These are phyloP conservation scores for Hyposmocoma kahamanoa DNA, from an alignment of 1,140 invertebrate genomes.

Conservation along the genomic window DNA sequence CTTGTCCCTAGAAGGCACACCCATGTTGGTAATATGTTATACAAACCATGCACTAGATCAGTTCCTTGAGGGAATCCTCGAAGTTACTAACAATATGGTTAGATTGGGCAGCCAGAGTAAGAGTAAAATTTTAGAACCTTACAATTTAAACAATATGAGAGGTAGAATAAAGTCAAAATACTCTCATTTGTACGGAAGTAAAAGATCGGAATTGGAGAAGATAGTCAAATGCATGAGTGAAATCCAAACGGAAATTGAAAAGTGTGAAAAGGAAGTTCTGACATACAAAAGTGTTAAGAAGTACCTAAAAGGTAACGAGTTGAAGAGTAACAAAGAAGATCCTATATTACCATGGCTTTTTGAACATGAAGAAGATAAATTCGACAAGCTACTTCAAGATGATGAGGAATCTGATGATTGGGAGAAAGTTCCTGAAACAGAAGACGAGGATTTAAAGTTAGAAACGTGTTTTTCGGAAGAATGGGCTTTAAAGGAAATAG, in stretches of 20 bases:
- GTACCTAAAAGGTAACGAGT: slow-evolving; percentile 36
- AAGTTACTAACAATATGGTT: slow-evolving; percentile 75
- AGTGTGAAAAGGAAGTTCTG: slow-evolving; percentile 48
- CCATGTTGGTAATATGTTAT: slow-evolving; percentile 87
- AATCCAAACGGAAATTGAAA: slow-evolving; percentile 48
- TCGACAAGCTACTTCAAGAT: not conserved
- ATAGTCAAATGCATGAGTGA: slow-evolving; percentile 48
- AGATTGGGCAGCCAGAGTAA: slow-evolving; percentile 83
- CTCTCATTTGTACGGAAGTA: slow-evolving; percentile 39
- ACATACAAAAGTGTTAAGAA: slow-evolving; percentile 37
- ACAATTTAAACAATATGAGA: slow-evolving; percentile 58
- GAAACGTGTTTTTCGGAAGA: slow-evolving; percentile 50
- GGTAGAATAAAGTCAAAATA: slow-evolving; percentile 48
- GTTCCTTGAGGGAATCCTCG: slow-evolving; percentile 84
- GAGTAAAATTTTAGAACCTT: slow-evolving; percentile 73
- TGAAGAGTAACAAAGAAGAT: slow-evolving; percentile 42
- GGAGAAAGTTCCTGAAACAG: slow-evolving; percentile 11
- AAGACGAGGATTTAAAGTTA: slow-evolving; percentile 22
- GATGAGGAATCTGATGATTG: slow-evolving; percentile 14
- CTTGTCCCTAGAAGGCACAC: slow-evolving; percentile 64
- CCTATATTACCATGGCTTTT: slow-evolving; percentile 44
- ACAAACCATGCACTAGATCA: slow-evolving; percentile 93
- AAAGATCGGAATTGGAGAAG: slow-evolving; percentile 42
- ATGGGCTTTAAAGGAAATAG: slow-evolving; percentile 39
- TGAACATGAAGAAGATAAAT: slow-evolving; percentile 21